Evolutionary conservation across 2,888 invertebrate genomes (phyloP), one percentile per base, ranked within the genome.

Genomic region (Acholoe squamosa): DNA sequence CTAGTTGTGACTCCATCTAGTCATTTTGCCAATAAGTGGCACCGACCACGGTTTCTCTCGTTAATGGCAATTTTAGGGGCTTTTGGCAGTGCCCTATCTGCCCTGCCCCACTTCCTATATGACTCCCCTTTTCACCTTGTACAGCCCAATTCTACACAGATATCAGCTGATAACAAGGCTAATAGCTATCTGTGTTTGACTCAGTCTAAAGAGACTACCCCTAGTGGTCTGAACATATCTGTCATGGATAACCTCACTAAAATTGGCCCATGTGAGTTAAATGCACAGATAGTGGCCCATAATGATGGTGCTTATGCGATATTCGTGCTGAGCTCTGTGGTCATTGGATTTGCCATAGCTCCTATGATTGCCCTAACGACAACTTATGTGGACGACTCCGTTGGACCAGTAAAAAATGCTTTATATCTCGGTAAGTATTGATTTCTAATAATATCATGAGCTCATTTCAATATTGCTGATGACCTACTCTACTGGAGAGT

Each of bases 321-420:
- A 10, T 89, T 90, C 28, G 31, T 28, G 19, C 5, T 43, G 5
- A 84, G 90, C 14, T 31, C 25, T 25, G 84, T 86, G 22, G 25
- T 90, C 16, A 61, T 90, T 25, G 90, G 90, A 7, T 19, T 84
- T 12, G 33, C 90, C 28, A 34, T 28, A 22, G 54, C 90, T 22
- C 61, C 84, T 0, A 34, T 84, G 34, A 34, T 54, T 31, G 56
- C 67, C 25, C 67, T 84, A 0, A 61, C 67, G 19, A 86, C 61
- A 0, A 90, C 90, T 33, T 90, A 90, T 61, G 86, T 90, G 34
- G 90, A 90, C 34, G 90, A 90, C 43, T 33, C 56, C n/a, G 61
- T 84, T 0, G 43, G 84, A 5, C 90, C 86, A 0, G n/a, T 25
- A 19, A 61, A 86, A 25, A 34, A 34, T n/a, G 84, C 84, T 7